These are phyloP conservation scores for Drosophila heteroneura DNA, from an alignment of 2,888 invertebrate species.

Conservation along the genomic window DNA sequence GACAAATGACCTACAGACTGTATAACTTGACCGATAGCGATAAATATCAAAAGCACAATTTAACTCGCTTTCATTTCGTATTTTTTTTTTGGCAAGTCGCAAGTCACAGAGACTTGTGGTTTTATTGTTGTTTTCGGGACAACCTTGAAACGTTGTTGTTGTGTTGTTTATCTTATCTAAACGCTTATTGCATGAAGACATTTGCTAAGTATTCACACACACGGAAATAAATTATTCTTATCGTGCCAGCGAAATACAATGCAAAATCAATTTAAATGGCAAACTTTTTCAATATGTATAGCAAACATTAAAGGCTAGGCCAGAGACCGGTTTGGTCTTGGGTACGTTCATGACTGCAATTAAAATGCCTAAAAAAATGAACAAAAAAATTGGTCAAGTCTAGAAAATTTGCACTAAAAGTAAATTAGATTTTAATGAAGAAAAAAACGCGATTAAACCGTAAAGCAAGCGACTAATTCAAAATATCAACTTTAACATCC, in stretches of 20 bases:
- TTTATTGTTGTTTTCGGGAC: slow-evolving; percentile 21
- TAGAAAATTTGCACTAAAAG: slow-evolving; percentile 60
- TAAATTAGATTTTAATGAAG: background rate
- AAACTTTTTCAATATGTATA: slow-evolving; percentile 17
- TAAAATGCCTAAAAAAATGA: slow-evolving; percentile 45
- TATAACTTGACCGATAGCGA: slow-evolving; percentile 20
- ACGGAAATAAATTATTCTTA: slow-evolving; percentile 45
- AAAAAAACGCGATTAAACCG: slow-evolving; percentile 34
- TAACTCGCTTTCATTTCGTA: slow-evolving; percentile 4
- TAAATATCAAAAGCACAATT: slow-evolving; percentile 1
- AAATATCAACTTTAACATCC: background rate
- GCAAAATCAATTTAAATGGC: slow-evolving; percentile 42
- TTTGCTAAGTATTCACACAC: slow-evolving; percentile 11
- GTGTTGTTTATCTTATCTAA: slow-evolving; percentile 64
- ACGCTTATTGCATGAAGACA: slow-evolving; percentile 42
- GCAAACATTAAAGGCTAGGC: slow-evolving; percentile 34
- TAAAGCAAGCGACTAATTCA: slow-evolving; percentile 27
- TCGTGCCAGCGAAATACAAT: slow-evolving; percentile 59
- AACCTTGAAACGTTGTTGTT: slow-evolving; percentile 70
- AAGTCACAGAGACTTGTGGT: slow-evolving; percentile 36
- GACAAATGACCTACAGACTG: slow-evolving; percentile 3
- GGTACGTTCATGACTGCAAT: slow-evolving; percentile 52
- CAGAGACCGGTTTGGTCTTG: slow-evolving; percentile 52
- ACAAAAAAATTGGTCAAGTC: slow-evolving; percentile 3
- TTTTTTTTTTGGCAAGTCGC: slow-evolving; percentile 55